Conservation (phyloP, 2,888 invertebrate species). For the Lordiphosa andalusiaca region DNA sequence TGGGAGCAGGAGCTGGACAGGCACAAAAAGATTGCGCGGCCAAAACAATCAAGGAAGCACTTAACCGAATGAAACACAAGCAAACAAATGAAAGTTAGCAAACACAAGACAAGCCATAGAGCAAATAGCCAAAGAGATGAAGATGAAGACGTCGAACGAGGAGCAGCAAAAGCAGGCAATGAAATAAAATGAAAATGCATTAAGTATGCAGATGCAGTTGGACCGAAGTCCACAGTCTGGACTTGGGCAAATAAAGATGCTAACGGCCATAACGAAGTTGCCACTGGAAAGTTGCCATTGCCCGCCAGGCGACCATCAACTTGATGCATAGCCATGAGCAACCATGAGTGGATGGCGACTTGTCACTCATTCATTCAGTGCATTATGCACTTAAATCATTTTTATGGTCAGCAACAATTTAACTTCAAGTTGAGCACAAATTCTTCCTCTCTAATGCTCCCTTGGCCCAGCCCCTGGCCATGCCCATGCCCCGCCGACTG, state of each 20-base stretch:
- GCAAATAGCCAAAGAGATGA: conserved; percentile 49
- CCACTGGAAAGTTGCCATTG: conserved; percentile 17
- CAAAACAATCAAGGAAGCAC: conserved; percentile 73
- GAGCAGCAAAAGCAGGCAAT: conserved; percentile 44
- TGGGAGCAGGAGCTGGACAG: no score
- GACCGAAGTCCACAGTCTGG: conserved; percentile 1
- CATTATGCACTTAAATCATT: conserved; percentile 61
- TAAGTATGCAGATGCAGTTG: conserved; percentile 63
- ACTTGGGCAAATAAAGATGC: conserved; percentile 51
- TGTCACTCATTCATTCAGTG: conserved; percentile 30
- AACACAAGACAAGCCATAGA: conserved; percentile 64
- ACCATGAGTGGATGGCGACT: conserved; percentile 15
- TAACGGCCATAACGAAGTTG: conserved; percentile 62
- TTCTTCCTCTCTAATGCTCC: conserved; percentile 7
- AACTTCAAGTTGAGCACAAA: conserved; percentile 14
- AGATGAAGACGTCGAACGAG: conserved; percentile 25
- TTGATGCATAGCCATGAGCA: conserved; percentile 52
- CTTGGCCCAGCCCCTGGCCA: not conserved
- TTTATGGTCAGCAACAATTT: conserved; percentile 40
- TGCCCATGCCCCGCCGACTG: conserved; percentile 15
- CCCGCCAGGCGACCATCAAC: conserved; percentile 43
- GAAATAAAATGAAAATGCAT: conserved; percentile 66
- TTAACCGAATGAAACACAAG: conserved; percentile 75
- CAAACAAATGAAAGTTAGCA: conserved; percentile 73
- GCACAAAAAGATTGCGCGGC: conserved; percentile 21